Base-by-base conservation (phyloP, 1,140 invertebrate genomes). In the Anastatus disparis region DNA sequence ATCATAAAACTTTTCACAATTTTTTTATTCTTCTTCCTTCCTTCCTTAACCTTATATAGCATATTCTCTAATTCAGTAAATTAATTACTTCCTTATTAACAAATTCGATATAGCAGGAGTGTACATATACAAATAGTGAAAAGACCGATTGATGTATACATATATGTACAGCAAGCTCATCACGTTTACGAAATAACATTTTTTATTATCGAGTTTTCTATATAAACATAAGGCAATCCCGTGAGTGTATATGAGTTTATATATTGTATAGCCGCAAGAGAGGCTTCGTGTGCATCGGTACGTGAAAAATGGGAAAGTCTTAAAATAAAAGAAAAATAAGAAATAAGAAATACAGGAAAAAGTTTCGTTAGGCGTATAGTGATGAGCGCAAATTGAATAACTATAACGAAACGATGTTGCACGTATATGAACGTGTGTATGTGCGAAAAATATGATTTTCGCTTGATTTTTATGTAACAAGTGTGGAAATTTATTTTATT, bases 291-390 rank as follows among this genome's bases (percentile, higher is more conserved):
- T 10, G 31, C 12, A 31, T 9, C 48, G 62, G 20, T 46, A n/a
- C 44, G 46, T 64, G 62, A 64, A 64, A 52, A 64, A 40, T 52
- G 62, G 27, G 31, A 64, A 64, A 48, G 46, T 15, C 46, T 31
- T 22, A 15, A 1, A 42, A 26, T 9, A 10, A 22, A 35, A 65
- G 24, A 35, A 10, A 35, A 6, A 35, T 35, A 10, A 4, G 4
- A 35, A 35, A 35, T 4, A 42, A 13, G 63, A 13, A 26, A 13
- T n/a, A 17, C 2, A 1, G 46, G 31, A 10, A 52, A 61, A 63
- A 63, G 61, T 65, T 61, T 61, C 58, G 20, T 8, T 0, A 0
- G 3, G 40, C 9, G 7, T 52, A 20, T 29, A 48, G 22, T 46
- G 3, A 12, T 17, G 59, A 12, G 15, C 7, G 24, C 29, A 29